Conservation (phyloP, 2,113 vertebrate species). For the Columbina picui region DNA sequence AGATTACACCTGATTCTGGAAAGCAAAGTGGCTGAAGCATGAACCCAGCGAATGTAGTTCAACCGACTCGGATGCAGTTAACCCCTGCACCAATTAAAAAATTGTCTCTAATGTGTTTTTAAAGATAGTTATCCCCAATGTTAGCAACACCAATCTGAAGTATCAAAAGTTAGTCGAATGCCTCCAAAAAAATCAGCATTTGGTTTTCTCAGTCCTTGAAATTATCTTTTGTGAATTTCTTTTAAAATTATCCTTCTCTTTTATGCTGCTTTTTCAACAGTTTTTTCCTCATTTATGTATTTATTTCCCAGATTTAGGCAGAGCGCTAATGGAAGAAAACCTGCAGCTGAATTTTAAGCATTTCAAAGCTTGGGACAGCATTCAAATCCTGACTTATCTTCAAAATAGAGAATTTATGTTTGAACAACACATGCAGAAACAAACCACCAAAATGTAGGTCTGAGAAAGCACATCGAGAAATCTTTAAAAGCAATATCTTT, state of each 20-base stretch:
- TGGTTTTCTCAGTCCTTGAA: neutral
- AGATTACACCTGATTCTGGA: neutral
- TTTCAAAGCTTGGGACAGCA: neutral
- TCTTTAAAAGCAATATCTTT: neutral
- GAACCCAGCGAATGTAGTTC: neutral
- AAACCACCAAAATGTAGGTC: neutral
- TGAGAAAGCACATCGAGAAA: neutral
- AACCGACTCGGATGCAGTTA: neutral
- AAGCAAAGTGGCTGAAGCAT: neutral
- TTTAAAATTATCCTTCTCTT: neutral
- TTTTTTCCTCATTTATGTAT: neutral
- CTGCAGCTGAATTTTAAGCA: neutral
- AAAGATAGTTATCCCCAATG: neutral
- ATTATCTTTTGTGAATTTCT: neutral
- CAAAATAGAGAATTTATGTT: neutral
- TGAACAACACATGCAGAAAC: neutral
- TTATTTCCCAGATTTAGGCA: neutral
- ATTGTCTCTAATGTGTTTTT: neutral
- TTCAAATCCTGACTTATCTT: neutral
- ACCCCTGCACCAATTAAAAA: neutral
- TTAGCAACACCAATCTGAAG: neutral
- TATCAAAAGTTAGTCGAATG: neutral
- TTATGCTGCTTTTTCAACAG: neutral
- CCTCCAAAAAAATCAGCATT: neutral
- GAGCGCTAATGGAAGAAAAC: neutral